Evolutionary conservation across 2,113 vertebrate species (phyloP).

Genomic region (Cricetomys ansorgei): DNA sequence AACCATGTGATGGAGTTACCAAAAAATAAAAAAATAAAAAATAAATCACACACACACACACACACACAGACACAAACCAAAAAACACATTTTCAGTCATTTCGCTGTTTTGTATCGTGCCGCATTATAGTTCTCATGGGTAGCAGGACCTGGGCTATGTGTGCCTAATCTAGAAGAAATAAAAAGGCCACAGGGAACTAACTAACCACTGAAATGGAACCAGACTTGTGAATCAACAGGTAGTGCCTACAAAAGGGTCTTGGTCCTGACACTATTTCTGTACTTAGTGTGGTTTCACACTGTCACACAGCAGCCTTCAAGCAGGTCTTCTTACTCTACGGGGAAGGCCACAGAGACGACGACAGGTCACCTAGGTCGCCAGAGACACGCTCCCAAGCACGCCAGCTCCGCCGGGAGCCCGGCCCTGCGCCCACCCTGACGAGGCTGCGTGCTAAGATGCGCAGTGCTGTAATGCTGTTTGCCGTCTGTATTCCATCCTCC

Average conservation of each 20-base stretch:
- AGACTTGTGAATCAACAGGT: background rate
- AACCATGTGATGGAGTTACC: background rate
- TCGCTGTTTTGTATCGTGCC: background rate
- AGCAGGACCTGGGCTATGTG: background rate
- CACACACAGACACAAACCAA: background rate
- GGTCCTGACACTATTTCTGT: background rate
- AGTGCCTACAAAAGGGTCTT: background rate
- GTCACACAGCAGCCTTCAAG: background rate
- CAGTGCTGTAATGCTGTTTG: background rate
- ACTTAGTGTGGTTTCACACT: background rate
- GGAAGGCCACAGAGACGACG: background rate
- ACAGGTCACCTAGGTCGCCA: background rate
- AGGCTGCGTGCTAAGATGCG: background rate
- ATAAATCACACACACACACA: background rate
- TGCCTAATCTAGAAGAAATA: background rate
- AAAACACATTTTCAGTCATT: background rate
- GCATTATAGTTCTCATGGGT: background rate
- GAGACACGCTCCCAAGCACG: background rate
- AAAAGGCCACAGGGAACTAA: background rate
- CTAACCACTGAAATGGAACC: background rate
- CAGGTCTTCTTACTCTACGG: background rate
- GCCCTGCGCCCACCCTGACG: too few species aligned
- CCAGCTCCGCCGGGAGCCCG: background rate
- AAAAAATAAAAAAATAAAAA: too few species aligned
- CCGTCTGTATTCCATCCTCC: background rate